Evolutionary conservation across 1,140 invertebrate genomes (phyloP).

Genomic region (Macrocentrus cingulum): DNA sequence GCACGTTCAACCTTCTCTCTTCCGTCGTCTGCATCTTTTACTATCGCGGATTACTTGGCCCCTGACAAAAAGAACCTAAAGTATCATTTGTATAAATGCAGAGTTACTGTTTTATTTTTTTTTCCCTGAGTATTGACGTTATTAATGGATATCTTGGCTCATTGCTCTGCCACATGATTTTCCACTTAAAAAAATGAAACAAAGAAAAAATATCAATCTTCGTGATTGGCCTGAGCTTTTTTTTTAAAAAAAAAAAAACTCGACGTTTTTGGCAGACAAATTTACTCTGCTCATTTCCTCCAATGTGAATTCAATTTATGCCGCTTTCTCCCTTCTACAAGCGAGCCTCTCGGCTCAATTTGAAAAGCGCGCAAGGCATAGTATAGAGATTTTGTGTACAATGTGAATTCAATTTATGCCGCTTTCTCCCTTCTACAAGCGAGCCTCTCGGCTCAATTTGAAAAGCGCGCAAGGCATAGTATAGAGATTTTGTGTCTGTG

Average conservation of each 20-base stretch:
- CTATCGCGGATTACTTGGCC: conserved; percentile 38
- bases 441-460: no score
- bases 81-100: conserved; percentile 52
- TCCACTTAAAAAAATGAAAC: neutral
- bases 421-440: no score
- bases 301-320: conserved; percentile 13
- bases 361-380: no score
- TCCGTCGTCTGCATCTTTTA: conserved; percentile 15
- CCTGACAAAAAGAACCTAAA: conserved; percentile 44
- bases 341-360: no score
- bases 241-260: conserved; percentile 1
- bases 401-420: no score
- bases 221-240: neutral
- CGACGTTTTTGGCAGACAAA: conserved; percentile 14
- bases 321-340: no score
- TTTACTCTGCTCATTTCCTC: neutral
- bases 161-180: neutral
- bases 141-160: conserved; percentile 7
- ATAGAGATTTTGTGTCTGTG: no score
- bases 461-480: no score
- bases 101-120: conserved; percentile 40
- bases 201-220: conserved; percentile 1
- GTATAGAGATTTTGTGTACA: no score
- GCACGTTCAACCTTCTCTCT: conserved; percentile 22
- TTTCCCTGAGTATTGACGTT: conserved; percentile 1